These are phyloP conservation scores for Reinhardtius hippoglossoides DNA, from an alignment of 2,113 vertebrate genomes.

Conservation along the genomic window DNA sequence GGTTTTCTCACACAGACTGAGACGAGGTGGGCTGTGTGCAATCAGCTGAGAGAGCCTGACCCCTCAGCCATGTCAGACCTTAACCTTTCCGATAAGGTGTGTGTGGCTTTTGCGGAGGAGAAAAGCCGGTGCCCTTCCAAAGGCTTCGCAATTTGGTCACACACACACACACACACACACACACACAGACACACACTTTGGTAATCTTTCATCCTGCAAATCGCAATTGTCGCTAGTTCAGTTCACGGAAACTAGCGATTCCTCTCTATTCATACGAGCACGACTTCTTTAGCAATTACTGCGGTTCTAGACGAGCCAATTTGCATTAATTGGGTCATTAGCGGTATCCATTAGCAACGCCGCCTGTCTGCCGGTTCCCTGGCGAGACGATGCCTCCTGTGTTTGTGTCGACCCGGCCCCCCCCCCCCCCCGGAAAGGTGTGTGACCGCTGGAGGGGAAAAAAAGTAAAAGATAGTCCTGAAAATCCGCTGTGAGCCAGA, in stretches of 20 bases:
- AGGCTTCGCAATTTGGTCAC: background rate
- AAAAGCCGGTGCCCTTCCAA: slow-evolving; percentile 29
- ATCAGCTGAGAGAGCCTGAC: slow-evolving; percentile 68
- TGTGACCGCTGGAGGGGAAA: slow-evolving; percentile 52
- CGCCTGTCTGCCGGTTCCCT: slow-evolving; percentile 2
- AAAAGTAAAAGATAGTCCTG: slow-evolving; percentile 61
- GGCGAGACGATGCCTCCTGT: background rate
- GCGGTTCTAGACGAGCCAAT: background rate
- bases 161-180: background rate
- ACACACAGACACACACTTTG: background rate
- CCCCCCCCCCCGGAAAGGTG: slow-evolving; percentile 14
- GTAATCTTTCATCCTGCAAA: background rate
- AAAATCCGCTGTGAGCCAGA: slow-evolving; percentile 53
- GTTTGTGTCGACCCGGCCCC: slow-evolving; percentile 4
- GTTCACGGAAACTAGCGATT: background rate
- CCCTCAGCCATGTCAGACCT: slow-evolving; percentile 62
- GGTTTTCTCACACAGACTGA: slow-evolving; percentile 49
- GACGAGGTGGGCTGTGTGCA: slow-evolving; percentile 60
- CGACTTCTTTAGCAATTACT: background rate
- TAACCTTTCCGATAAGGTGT: slow-evolving; percentile 57
- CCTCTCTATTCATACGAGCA: background rate
- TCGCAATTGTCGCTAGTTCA: background rate
- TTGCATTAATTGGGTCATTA: background rate
- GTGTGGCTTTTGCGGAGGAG: background rate
- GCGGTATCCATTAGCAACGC: background rate